Evolutionary conservation across 2,797 vertebrate species (phyloP), one percentile per base, ranked within the genome.

Genomic region (Rhabdophis nuchalis): DNA sequence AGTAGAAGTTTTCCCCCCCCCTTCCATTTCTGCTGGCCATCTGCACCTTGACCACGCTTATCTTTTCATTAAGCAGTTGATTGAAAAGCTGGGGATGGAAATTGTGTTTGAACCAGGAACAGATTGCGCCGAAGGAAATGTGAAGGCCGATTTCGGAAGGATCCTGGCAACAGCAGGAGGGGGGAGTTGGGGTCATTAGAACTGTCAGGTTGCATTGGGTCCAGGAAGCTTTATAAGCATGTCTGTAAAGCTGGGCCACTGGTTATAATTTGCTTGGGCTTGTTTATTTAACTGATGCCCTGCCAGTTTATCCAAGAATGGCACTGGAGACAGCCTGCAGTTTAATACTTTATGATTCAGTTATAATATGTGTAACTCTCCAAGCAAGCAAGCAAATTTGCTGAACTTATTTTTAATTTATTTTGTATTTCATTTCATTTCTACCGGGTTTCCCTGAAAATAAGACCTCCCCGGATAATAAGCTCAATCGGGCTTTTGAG

Each of bases 41-140:
- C 91, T 92, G 93, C 64, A 41, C 41, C 68, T 93, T 87, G 72
- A 93, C 64, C 87, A 14, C 0, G 87, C 82, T 57, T 93, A 53
- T 64, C 41, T 93, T 92, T 94, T 89, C 61, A 91, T 72, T 50
- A 95, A 91, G 60, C 58, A 72, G 0, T 0, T 13, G 85, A 82
- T 72, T 88, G 68, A 92, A 94, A 90, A 92, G 54, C 27, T 93
- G 60, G 89, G 53, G 7, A 6, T 6, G 92, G 85, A 41, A 87
- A 72, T 57, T 92, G 64, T 6, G 41, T 27, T 57, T 90, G 64
- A 89, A 56, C 54, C 68, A 1, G 85, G 93, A 93, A 25, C 25
- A 27, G 20, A 87, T 41, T 91, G 91, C 91, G 32, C 25, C 57
- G 41, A 23, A 90, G 61, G 18, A 88, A 90, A 90, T 4, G n/a